Conservation (phyloP, 2,888 invertebrate genomes). For the Volucella bombylans region DNA sequence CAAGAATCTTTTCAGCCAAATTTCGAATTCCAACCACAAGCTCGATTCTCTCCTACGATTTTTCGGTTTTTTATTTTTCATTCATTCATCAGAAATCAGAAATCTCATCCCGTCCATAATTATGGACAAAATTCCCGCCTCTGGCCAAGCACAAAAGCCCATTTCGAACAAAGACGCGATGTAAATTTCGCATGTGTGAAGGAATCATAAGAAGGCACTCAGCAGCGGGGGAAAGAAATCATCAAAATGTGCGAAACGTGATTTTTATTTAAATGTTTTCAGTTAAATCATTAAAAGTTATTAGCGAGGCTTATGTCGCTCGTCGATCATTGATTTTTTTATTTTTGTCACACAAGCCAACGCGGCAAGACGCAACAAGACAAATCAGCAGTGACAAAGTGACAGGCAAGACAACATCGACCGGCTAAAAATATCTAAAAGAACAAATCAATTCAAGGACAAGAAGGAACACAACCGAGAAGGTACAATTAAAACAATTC, state of each 20-base stretch:
- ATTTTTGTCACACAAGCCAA: background rate
- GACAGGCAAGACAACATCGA: no score
- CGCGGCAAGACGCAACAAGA: background rate
- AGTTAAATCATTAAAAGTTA: slow-evolving; percentile 53
- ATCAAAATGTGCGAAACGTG: slow-evolving; percentile 44
- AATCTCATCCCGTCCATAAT: no score
- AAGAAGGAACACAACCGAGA: slow-evolving; percentile 1
- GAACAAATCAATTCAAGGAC: slow-evolving; percentile 44
- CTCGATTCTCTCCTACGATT: no score
- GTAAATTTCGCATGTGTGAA: no score
- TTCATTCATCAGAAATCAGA: no score
- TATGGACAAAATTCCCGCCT: no score
- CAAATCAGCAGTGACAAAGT: background rate
- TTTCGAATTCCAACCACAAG: no score
- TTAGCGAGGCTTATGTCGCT: slow-evolving; percentile 49
- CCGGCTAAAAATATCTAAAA: slow-evolving; percentile 40
- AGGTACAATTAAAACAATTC: slow-evolving; percentile 65
- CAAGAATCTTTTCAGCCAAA: no score
- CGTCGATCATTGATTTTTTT: slow-evolving; percentile 42
- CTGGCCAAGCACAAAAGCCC: no score
- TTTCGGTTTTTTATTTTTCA: no score
- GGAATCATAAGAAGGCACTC: no score
- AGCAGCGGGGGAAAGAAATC: background rate
- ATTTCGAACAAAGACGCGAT: no score
- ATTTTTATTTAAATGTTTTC: slow-evolving; percentile 63